These are phyloP conservation scores for Chloroceryle inda DNA, from an alignment of 2,797 vertebrate genomes.

Conservation along the genomic window DNA sequence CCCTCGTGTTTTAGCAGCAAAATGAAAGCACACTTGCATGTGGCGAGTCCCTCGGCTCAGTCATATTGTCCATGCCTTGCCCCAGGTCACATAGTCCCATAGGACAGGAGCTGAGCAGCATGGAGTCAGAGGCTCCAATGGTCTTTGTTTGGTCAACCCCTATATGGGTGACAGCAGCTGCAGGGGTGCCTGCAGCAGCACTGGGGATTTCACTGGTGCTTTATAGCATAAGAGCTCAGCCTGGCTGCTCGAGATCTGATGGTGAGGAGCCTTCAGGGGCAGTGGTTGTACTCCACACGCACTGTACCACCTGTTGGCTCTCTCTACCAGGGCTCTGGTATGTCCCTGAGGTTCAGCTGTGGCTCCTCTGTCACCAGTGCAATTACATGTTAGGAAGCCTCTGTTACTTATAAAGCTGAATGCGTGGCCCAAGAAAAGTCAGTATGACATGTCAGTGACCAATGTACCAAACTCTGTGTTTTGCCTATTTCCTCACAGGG, in stretches of 20 bases:
- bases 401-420: not conserved
- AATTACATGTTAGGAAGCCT: not conserved
- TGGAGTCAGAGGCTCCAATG: not conserved
- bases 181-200: not conserved
- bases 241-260: not conserved
- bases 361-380: not conserved
- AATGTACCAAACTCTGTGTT: not conserved
- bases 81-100: accelerated
- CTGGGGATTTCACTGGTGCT: not conserved
- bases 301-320: accelerated
- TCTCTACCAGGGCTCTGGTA: not conserved
- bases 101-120: not conserved
- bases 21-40: not conserved
- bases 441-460: not conserved
- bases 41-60: not conserved
- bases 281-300: not conserved
- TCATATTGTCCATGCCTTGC: not conserved
- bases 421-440: not conserved
- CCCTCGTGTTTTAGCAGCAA: not conserved
- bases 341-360: not conserved
- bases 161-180: not conserved
- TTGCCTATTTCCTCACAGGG: constrained; percentile 56
- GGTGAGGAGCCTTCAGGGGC: not conserved
- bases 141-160: not conserved
- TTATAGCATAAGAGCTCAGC: not conserved